Evolutionary conservation across 2,888 invertebrate species (phyloP).

Genomic region (Cheilosia urbana): DNA sequence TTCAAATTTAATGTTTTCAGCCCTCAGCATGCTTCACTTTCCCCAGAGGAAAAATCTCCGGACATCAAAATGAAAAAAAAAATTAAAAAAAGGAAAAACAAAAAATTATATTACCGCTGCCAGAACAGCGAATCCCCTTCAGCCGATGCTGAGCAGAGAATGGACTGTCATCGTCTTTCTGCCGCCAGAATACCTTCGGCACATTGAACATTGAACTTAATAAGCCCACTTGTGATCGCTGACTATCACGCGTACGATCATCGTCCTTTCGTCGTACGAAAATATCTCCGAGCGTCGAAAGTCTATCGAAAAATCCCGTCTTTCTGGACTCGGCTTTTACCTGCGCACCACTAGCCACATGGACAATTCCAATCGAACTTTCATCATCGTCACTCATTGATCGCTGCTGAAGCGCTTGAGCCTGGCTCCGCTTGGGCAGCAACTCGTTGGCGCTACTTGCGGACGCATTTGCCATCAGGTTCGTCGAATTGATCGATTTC

Average conservation of each 20-base stretch:
- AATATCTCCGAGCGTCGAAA: constrained; percentile 77
- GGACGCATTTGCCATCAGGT: constrained; percentile 69
- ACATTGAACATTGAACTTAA: constrained; percentile 77
- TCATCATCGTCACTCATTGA: constrained; percentile 62
- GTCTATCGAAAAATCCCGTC: constrained; percentile 63
- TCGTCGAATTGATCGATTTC: constrained; percentile 69
- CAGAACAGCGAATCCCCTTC: constrained; percentile 83
- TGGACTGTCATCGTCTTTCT: constrained; percentile 76
- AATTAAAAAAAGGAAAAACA: too few species aligned
- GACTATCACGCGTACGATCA: constrained; percentile 81
- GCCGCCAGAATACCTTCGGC: constrained; percentile 79
- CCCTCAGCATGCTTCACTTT: not conserved
- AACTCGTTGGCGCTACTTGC: constrained; percentile 77
- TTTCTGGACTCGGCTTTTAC: constrained; percentile 22
- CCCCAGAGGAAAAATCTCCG: not conserved
- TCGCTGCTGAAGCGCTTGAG: not conserved
- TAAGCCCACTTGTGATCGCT: constrained; percentile 82
- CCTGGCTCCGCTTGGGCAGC: constrained; percentile 49
- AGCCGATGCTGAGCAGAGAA: constrained; percentile 81
- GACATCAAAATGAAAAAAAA: too few species aligned
- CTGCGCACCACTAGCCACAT: constrained; percentile 11
- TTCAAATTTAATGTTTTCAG: too few species aligned
- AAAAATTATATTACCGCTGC: constrained; percentile 80
- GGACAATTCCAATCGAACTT: constrained; percentile 48
- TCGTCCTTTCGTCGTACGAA: constrained; percentile 77